phyloP scores from a whole-genome alignment of 2,113 vertebrate genomes.

The Notarius quadriscutis region DNA sequence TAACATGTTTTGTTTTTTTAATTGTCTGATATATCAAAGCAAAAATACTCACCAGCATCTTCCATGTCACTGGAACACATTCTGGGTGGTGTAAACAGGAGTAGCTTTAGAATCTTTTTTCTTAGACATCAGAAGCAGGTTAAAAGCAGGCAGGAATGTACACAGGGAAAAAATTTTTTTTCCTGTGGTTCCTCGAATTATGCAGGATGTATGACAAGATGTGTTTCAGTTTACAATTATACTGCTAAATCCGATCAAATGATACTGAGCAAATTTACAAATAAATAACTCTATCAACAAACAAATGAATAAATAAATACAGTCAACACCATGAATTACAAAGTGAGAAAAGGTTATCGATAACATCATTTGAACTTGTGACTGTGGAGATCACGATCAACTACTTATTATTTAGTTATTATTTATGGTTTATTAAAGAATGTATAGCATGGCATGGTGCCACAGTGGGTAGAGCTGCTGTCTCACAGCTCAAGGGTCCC shows the following conservation, averaged over 20 bases:
- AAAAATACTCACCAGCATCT: not conserved
- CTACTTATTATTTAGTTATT: not conserved
- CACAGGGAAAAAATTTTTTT: not conserved
- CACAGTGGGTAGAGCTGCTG: no score
- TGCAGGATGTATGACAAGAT: not conserved
- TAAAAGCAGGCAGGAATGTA: not conserved
- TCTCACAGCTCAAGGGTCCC: not conserved
- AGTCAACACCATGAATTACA: not conserved
- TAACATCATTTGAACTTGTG: not conserved
- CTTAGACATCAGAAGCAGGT: not conserved
- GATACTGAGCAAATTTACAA: not conserved
- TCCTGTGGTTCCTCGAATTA: not conserved
- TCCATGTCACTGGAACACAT: not conserved
- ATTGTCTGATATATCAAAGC: not conserved
- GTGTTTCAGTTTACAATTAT: not conserved
- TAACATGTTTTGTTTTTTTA: not conserved
- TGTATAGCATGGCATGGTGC: not conserved
- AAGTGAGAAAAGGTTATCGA: not conserved
- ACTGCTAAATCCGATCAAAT: not conserved
- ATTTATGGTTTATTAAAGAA: not conserved
- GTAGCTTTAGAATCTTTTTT: not conserved
- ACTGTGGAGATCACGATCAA: not conserved
- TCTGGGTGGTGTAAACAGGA: not conserved
- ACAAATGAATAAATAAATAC: not conserved
- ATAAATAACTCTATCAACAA: not conserved